Evolutionary conservation across 2,797 vertebrate species (phyloP).

Genomic region (Clamator glandarius): DNA sequence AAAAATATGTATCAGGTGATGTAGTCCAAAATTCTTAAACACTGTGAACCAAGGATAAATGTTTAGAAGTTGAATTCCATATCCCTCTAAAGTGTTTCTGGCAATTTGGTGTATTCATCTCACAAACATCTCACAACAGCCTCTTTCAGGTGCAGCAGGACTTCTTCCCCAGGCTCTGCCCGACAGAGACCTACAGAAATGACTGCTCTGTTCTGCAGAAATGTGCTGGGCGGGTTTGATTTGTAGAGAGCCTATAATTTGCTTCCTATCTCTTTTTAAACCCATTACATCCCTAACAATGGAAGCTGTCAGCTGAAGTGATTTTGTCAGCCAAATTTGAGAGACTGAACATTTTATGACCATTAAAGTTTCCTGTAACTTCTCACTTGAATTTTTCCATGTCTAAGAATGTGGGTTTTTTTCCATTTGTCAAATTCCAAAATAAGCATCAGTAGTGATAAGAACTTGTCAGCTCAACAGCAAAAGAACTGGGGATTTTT

Average conservation of each 20-base stretch:
- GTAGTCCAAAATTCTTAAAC: background rate
- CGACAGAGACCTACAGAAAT: background rate
- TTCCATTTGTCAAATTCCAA: background rate
- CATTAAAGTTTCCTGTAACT: conserved; percentile 34
- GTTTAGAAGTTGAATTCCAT: background rate
- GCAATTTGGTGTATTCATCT: background rate
- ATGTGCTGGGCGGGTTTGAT: conserved; percentile 18
- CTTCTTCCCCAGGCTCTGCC: background rate
- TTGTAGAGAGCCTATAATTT: conserved; percentile 48
- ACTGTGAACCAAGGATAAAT: background rate
- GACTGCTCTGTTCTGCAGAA: background rate
- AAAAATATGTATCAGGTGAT: background rate
- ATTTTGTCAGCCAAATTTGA: conserved; percentile 50
- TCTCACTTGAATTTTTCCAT: conserved; percentile 22
- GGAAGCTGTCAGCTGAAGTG: conserved; percentile 37
- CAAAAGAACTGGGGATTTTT: background rate
- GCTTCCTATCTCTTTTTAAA: conserved; percentile 39
- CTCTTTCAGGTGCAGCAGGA: background rate
- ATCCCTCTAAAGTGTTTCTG: background rate
- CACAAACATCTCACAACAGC: background rate
- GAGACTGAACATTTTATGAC: conserved; percentile 38
- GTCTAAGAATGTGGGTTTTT: background rate
- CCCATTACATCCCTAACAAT: conserved; percentile 25
- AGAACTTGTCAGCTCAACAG: conserved; percentile 9
- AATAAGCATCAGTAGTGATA: conserved; percentile 18